phyloP scores from a whole-genome alignment of 1,140 invertebrate species.

The Chrysoperla carnea region DNA sequence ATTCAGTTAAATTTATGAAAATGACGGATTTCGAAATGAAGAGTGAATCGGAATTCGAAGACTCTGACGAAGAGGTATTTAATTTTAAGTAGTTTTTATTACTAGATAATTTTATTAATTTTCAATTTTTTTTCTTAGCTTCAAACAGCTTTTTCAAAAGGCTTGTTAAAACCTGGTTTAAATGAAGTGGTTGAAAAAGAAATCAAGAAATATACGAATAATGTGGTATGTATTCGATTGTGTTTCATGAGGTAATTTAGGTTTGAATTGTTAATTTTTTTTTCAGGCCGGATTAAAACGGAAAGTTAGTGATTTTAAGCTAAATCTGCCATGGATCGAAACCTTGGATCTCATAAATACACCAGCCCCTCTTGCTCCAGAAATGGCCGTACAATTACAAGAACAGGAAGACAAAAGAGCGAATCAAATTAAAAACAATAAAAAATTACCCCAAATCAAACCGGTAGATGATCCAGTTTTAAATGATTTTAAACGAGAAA shows the following conservation, averaged over 20 bases:
- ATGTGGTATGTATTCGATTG: slow-evolving; percentile 27
- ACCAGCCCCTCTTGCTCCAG: slow-evolving; percentile 62
- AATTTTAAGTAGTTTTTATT: too few relatives aligned
- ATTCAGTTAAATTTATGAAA: too few relatives aligned
- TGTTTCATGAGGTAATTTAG: background rate
- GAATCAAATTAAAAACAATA: slow-evolving; percentile 46
- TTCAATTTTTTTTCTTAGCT: slow-evolving; percentile 36
- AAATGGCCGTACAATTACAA: slow-evolving; percentile 56
- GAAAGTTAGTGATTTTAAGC: slow-evolving; percentile 51
- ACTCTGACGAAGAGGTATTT: too few relatives aligned
- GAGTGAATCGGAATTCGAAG: too few relatives aligned
- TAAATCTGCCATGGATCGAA: slow-evolving; percentile 71
- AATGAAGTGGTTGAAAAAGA: slow-evolving; percentile 45
- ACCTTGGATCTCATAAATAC: slow-evolving; percentile 57
- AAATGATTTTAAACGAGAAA: slow-evolving; percentile 90
- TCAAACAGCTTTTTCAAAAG: slow-evolving; percentile 66
- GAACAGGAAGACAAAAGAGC: slow-evolving; percentile 48
- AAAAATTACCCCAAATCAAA: slow-evolving; percentile 40
- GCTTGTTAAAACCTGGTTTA: slow-evolving; percentile 65
- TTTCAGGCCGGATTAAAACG: slow-evolving; percentile 41
- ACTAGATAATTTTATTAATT: too few relatives aligned
- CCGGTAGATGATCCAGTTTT: slow-evolving; percentile 58
- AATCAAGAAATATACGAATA: slow-evolving; percentile 40
- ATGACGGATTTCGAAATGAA: too few relatives aligned
- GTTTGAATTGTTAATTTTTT: slow-evolving; percentile 3